These are phyloP conservation scores for Pararge aegeria DNA, from an alignment of 1,140 invertebrate genomes.

Conservation along the genomic window DNA sequence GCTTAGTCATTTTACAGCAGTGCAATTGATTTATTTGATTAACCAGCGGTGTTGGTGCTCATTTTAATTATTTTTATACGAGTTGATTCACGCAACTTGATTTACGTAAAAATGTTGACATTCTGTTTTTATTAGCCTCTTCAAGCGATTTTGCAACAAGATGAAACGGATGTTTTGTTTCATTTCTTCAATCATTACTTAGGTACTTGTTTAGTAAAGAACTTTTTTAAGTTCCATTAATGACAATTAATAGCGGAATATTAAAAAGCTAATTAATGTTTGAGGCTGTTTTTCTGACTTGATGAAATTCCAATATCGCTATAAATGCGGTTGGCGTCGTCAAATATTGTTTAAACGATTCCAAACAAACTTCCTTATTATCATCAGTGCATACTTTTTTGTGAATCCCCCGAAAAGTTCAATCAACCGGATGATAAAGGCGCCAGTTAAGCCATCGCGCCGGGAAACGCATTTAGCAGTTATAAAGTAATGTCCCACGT, in stretches of 20 bases:
- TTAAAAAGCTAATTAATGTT: no score
- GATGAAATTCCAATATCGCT: no score
- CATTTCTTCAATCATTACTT: conserved; percentile 4
- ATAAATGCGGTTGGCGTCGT: no score
- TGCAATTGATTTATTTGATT: conserved; percentile 5
- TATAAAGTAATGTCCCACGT: background rate
- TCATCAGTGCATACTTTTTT: background rate
- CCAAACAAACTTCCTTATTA: background rate
- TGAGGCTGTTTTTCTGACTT: background rate
- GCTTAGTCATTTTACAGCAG: conserved; percentile 3
- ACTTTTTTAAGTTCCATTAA: background rate
- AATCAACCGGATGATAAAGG: background rate
- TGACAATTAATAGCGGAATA: background rate
- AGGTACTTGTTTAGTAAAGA: background rate
- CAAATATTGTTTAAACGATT: no score
- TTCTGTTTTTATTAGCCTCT: conserved; percentile 7
- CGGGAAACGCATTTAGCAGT: background rate
- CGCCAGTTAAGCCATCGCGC: background rate
- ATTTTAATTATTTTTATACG: conserved; percentile 9
- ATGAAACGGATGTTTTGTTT: conserved; percentile 7
- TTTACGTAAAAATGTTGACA: conserved; percentile 13
- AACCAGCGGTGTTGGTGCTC: background rate
- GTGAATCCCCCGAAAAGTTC: background rate
- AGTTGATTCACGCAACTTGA: conserved; percentile 3
- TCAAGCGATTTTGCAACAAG: conserved; percentile 3